Evolutionary conservation across 1,140 invertebrate genomes (phyloP), one percentile per base, ranked within the genome.

Genomic region (Amyelois transitella): DNA sequence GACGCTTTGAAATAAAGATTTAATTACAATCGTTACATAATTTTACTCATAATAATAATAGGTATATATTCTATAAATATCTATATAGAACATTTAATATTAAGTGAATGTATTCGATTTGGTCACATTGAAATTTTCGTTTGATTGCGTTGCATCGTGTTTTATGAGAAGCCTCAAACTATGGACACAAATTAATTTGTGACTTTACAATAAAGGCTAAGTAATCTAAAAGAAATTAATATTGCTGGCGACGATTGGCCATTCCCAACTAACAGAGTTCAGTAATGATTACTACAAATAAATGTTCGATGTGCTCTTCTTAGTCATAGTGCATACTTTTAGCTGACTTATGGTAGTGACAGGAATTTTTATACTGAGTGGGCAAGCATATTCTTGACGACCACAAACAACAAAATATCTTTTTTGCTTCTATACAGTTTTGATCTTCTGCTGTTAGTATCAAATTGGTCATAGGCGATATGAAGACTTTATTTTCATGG

Each of bases 11-110:
- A 87, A 87, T 85, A 87, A 85, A 82, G 81, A 80, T 87, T 85
- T 87, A 87, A 87, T 87, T 87, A 87, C 84, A 87, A 76, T 87
- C 73, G 79, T 84, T 87, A 86, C 83, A 86, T 86, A 82, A 85
- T 85, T 80, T 79, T 84, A 81, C 67, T 86, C 70, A 77, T 81
- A 80, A 78, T 78, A 69, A 75, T 81, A 79, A 84, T 87, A 83
- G 74, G 73, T 84, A 82, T 76, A 85, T 85, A 82, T 80, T 87
- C 79, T 85, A 82, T 84, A 85, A 84, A 85, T 85, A 85, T 81
- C 81, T 83, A 83, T 86, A 83, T 84, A 85, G 81, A 82, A 84
- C 74, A 84, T 85, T 83, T 85, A 82, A 75, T 80, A 82, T 79
- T 82, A 85, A 87, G 84, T 76, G 79, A 85, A 81, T 80, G 81